phyloP scores from a whole-genome alignment of 2,888 invertebrate genomes.

The Idaea dimidiata region DNA sequence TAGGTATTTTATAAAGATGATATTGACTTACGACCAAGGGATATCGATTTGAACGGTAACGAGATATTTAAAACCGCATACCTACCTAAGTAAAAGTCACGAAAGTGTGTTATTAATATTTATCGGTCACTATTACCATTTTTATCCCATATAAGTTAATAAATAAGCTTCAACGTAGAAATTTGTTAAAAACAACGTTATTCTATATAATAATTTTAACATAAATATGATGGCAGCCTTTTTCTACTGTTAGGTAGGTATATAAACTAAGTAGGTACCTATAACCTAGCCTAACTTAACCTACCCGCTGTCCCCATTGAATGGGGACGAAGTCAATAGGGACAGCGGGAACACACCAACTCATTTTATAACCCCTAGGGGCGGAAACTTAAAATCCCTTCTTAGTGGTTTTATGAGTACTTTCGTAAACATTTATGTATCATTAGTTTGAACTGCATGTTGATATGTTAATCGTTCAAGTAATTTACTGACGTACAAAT shows the following conservation, averaged over 20 bases:
- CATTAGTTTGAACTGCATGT: not conserved
- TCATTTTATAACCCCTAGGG: not conserved
- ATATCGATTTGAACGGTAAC: not conserved
- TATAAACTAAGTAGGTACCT: too few species aligned
- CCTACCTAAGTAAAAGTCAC: not conserved
- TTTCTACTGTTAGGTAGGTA: not conserved
- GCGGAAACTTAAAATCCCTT: not conserved
- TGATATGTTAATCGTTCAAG: not conserved
- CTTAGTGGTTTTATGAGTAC: not conserved
- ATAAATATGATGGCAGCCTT: not conserved
- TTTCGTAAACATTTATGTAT: not conserved
- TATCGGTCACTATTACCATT: not conserved
- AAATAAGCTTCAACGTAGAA: not conserved
- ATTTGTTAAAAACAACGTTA: not conserved
- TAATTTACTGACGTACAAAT: not conserved
- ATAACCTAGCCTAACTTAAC: too few species aligned
- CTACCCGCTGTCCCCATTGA: too few species aligned
- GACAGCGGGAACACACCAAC: not conserved
- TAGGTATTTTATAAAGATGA: not conserved
- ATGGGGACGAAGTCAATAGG: too few species aligned
- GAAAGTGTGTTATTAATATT: not conserved
- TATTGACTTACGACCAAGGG: not conserved
- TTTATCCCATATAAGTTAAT: not conserved
- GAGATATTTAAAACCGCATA: not conserved
- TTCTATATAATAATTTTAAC: not conserved